Evolutionary conservation across 2,113 vertebrate genomes (phyloP), one percentile per base, ranked within the genome.

Genomic region (Arenaria interpres): DNA sequence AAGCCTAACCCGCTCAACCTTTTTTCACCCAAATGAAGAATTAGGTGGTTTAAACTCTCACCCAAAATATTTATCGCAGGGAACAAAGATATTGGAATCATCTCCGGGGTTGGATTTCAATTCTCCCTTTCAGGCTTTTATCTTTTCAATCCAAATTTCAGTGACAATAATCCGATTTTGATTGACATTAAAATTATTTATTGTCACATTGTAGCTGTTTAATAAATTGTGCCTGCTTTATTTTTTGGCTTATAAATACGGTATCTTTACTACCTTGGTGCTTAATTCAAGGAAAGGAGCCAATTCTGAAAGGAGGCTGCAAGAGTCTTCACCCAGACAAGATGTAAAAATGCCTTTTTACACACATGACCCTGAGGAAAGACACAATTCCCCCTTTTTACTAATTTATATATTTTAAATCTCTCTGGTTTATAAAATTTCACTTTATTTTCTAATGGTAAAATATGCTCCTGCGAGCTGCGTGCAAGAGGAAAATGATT

Each of bases 131-230:
- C 93, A 95, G 63, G 72, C 88, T 96, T 95, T 93, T 95, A 95
- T 96, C 89, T 69, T 96, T 96, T 95, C 89, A 93, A 88, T 97
- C 88, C 88, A 95, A 96, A 97, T 95, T 96, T 97, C 96, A 90
- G 89, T 77, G 93, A 96, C 94, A 97, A 97, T 95, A 94, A 92
- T 95, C 95, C 63, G 8, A 91, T 95, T 97, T 97, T 97, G 96
- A 97, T 95, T 97, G 97, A 97, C 96, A 78, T 96, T 89, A 95
- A 96, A 97, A 97, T 97, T 97, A 97, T 97, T 97, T 97, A 97
- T 97, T 97, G 96, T 96, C 93, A 97, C 75, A 69, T 93, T 85
- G 94, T 89, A 84, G 88, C 93, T 97, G 96, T 96, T 97, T 89
- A 95, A 96, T 97, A 96, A 93, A 97, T 94, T 91, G 93, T 97